Percentiles rank a stretch among this genome's conserved stretches.
Evolutionary conservation across 2,888 invertebrate genomes (phyloP).

Genomic region (Erebia palarica): DNA sequence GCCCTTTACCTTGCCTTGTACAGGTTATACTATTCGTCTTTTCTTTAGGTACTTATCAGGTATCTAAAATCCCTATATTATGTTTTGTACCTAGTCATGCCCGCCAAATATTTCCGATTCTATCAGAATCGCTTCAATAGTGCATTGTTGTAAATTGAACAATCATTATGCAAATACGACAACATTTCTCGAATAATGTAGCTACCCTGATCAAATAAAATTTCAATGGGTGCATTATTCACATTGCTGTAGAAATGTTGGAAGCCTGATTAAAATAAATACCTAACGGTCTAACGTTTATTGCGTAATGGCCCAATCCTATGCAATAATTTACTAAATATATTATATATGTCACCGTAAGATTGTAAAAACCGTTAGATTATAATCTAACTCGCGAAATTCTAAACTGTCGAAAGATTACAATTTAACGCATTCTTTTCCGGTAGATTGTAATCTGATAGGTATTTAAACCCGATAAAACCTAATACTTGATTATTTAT

Average conservation of each 20-base stretch:
- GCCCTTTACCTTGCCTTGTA: too few species aligned
- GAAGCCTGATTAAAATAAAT: conserved; percentile 1
- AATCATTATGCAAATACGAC: conserved; percentile 20
- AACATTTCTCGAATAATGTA: conserved; percentile 11
- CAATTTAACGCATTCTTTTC: too few species aligned
- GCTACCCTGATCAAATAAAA: conserved; percentile 13
- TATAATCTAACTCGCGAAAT: too few species aligned
- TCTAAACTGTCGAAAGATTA: too few species aligned
- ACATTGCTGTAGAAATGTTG: conserved; percentile 5
- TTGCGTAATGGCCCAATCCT: neutral
- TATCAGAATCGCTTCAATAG: conserved; percentile 5
- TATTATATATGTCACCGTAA: too few species aligned
- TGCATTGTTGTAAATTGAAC: conserved; percentile 20
- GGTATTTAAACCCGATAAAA: too few species aligned
- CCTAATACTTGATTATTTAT: too few species aligned
- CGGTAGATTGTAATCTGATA: too few species aligned
- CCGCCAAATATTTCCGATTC: conserved; percentile 11
- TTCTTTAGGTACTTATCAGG: too few species aligned
- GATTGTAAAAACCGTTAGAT: too few species aligned
- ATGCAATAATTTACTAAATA: neutral
- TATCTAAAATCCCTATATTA: neutral
- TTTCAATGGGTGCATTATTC: conserved; percentile 11
- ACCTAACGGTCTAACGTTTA: neutral
- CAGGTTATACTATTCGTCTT: too few species aligned
- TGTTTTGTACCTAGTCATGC: neutral